Percentiles rank a stretch among this genome's conserved stretches.
Conservation (phyloP, 2,797 vertebrate species). For the Lacerta agilis region DNA sequence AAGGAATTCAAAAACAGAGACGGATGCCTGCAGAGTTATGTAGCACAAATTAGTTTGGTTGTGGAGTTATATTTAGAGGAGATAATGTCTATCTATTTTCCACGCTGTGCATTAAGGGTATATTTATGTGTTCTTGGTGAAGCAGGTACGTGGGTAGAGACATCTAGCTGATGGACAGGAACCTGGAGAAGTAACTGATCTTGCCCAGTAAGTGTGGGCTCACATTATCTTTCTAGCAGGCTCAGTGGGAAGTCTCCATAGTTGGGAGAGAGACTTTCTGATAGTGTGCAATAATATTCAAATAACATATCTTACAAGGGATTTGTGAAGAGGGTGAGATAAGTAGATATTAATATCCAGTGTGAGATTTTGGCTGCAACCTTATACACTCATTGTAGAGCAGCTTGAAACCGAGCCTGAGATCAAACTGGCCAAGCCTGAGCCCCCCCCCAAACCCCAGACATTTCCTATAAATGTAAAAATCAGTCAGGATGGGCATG, state of each 20-base stretch:
- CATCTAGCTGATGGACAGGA: slow-evolving; percentile 41
- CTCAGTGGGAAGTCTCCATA: slow-evolving; percentile 33
- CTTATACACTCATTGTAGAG: no score
- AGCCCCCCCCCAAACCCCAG: no score
- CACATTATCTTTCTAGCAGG: neutral
- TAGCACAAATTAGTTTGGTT: neutral
- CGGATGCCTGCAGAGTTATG: slow-evolving; percentile 22
- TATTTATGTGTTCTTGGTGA: slow-evolving; percentile 30
- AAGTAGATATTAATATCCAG: neutral
- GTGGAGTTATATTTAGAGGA: slow-evolving; percentile 64
- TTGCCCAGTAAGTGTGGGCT: slow-evolving; percentile 23
- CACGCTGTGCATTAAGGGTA: slow-evolving; percentile 49
- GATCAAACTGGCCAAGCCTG: accelerated
- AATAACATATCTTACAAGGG: accelerated
- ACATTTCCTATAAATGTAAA: no score
- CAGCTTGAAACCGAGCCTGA: no score
- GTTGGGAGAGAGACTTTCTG: slow-evolving; percentile 31
- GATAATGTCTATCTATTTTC: slow-evolving; percentile 59
- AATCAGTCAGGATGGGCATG: no score
- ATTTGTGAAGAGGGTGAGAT: neutral
- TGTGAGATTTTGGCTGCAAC: neutral
- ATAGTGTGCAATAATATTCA: neutral
- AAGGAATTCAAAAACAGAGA: neutral
- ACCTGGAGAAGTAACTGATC: slow-evolving; percentile 29
- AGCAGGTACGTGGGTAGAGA: neutral